Percentiles rank a stretch among this genome's conserved stretches.
Evolutionary conservation across 2,888 invertebrate species (phyloP).

Genomic region (Epistrophella euchroma): DNA sequence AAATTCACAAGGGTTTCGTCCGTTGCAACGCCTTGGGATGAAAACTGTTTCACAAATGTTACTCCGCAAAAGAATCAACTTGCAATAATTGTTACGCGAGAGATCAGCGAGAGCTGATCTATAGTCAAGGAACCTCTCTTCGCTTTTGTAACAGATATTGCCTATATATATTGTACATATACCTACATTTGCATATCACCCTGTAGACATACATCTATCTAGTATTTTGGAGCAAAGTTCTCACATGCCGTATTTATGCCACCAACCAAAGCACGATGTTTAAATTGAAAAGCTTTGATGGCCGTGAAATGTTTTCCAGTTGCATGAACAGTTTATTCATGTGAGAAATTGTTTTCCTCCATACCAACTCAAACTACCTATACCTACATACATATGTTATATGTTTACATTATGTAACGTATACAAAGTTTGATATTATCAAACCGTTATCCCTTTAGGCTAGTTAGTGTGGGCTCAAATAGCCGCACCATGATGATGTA

Average conservation of each 20-base stretch:
- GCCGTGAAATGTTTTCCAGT: slow-evolving; percentile 57
- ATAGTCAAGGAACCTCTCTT: neutral
- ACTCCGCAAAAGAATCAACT: too few species aligned
- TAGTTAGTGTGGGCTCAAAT: slow-evolving; percentile 5
- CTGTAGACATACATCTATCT: neutral
- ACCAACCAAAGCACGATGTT: slow-evolving; percentile 3
- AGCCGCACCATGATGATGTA: neutral
- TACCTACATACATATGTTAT: neutral
- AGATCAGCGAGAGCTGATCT: too few species aligned
- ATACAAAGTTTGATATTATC: neutral
- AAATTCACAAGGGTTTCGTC: too few species aligned
- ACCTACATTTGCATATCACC: neutral
- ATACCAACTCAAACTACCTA: slow-evolving; percentile 7
- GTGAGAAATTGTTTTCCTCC: slow-evolving; percentile 59
- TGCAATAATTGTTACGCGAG: too few species aligned
- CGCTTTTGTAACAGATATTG: neutral
- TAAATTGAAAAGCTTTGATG: slow-evolving; percentile 46
- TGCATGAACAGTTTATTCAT: slow-evolving; percentile 42
- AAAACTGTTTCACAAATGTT: too few species aligned
- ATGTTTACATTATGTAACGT: neutral
- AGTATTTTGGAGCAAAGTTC: neutral
- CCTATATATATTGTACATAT: too few species aligned
- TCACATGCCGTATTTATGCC: slow-evolving; percentile 10
- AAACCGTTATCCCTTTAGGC: slow-evolving; percentile 26
- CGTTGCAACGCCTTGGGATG: too few species aligned